Evolutionary conservation across 2,797 vertebrate genomes (phyloP).

Genomic region (Takifugu rubripes): DNA sequence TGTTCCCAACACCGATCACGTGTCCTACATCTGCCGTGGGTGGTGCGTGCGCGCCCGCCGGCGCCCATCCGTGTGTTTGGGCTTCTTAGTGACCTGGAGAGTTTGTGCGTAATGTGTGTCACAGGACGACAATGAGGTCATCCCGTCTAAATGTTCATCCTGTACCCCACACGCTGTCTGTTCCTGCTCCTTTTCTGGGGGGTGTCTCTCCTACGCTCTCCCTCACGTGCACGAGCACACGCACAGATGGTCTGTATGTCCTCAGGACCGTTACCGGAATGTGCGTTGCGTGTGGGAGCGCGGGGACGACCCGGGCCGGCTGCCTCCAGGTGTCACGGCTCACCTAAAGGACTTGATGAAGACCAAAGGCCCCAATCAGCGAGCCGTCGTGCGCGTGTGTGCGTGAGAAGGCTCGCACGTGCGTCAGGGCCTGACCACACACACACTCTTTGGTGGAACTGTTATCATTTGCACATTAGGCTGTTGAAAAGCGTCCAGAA

Average conservation of each 20-base stretch:
- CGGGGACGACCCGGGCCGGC: conserved; percentile 55
- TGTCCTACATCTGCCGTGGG: conserved; percentile 10
- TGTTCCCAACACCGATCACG: conserved; percentile 11
- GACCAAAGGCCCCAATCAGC: conserved; percentile 63
- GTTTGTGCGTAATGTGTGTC: conserved; percentile 50
- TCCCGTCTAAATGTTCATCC: conserved; percentile 53
- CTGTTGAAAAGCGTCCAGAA: conserved; percentile 50
- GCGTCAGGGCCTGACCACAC: conserved; percentile 59
- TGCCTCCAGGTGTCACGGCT: conserved; percentile 59
- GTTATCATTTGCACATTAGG: conserved; percentile 66
- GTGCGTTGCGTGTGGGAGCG: conserved; percentile 55
- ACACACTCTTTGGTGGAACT: conserved; percentile 50
- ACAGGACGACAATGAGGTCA: conserved; percentile 66
- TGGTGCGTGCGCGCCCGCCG: conserved; percentile 21
- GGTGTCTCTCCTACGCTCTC: conserved; percentile 13
- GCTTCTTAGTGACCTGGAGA: conserved; percentile 42
- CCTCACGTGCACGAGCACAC: conserved; percentile 5
- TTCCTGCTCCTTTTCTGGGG: conserved; percentile 11
- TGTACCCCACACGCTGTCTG: conserved; percentile 54
- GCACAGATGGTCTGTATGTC: conserved; percentile 58
- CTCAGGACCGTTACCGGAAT: conserved; percentile 64
- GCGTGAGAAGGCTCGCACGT: conserved; percentile 18
- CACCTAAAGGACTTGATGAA: conserved; percentile 71
- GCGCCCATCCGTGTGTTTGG: conserved; percentile 6
- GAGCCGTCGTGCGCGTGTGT: conserved; percentile 22